Conservation (phyloP, 2,888 invertebrate species). For the Salpingus planirostris region DNA sequence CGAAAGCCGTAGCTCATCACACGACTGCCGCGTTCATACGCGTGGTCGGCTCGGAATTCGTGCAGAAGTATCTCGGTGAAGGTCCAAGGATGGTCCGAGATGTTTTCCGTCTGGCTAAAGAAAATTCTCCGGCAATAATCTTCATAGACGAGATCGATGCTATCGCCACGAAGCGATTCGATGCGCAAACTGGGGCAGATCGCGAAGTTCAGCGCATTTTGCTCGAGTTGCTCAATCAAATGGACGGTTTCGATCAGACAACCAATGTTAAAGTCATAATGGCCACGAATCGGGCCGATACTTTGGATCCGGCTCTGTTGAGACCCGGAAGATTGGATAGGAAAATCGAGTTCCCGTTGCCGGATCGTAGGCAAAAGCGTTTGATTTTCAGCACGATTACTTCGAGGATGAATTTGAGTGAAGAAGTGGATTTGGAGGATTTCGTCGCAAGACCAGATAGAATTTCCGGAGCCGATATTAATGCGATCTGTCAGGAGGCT, state of each 20-base stretch:
- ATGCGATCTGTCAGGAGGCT: slow-evolving; percentile 99
- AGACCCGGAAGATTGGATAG: slow-evolving; percentile 94
- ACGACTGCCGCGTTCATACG: slow-evolving; percentile 97
- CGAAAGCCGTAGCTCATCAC: slow-evolving; percentile 97
- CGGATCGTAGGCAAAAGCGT: slow-evolving; percentile 86
- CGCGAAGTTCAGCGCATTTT: slow-evolving; percentile 97
- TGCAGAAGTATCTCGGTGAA: slow-evolving; percentile 98
- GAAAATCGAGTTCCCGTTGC: slow-evolving; percentile 97
- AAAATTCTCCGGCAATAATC: slow-evolving; percentile 98
- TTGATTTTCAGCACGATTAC: slow-evolving; percentile 98
- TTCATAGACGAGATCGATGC: slow-evolving; percentile 99
- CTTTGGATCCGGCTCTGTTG: slow-evolving; percentile 93
- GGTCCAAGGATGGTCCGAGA: slow-evolving; percentile 99
- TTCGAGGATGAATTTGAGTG: slow-evolving; percentile 92
- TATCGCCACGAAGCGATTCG: slow-evolving; percentile 96
- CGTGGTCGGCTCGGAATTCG: slow-evolving; percentile 98
- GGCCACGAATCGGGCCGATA: slow-evolving; percentile 97
- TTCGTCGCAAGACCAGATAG: slow-evolving; percentile 97
- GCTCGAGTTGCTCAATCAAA: slow-evolving; percentile 94
- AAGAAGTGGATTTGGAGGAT: slow-evolving; percentile 94
- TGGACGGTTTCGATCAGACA: slow-evolving; percentile 99
- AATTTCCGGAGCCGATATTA: slow-evolving; percentile 98
- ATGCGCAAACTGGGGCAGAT: slow-evolving; percentile 97
- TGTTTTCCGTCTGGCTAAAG: slow-evolving; percentile 96
- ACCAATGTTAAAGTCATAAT: slow-evolving; percentile 99